Evolutionary conservation across 1,140 invertebrate species (phyloP), one percentile per base, ranked within the genome.

Genomic region (Theocolax elegans): DNA sequence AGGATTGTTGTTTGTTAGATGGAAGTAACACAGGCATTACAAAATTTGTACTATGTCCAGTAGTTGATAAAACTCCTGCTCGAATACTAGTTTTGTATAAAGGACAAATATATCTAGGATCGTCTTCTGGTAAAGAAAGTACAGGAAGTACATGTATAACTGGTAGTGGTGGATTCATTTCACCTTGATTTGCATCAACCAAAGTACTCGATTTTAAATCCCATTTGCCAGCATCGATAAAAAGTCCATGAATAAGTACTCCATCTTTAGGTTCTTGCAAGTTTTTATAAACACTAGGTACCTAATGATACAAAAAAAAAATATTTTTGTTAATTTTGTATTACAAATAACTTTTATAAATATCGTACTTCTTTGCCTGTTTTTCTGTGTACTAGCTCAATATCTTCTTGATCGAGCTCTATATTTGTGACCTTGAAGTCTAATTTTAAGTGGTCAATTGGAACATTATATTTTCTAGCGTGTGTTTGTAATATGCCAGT

Each of bases 21-120:
- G 91, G 90, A 51, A 97, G 77, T 31, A 94, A 83, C 0, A 95
- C 89, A n/a, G 92, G 86, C 7, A 95, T 87, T 7, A 97, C 92
- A 81, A 95, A 96, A 85, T 96, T 96, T 1, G 94, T 95, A 60
- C 94, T 95, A 78, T 95, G 94, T 2, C 95, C 94, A 4, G 94
- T 96, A 0, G 94, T 96, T 23, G 94, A 95, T 7, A 96, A 86
- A 1, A 91, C 89, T 48, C 94, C 94, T 29, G 94, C 94, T 62
- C 94, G 85, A 48, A 91, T 88, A n/a, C 92, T 89, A 1, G 94
- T 96, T 86, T 95, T 96, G 79, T 96, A 96, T 10, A 96, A 80
- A 0, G 94, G 94, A 44, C 90, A 88, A 23, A 91, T 87, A 78
- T 96, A 96, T 51, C 92, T 87, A 7, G 83, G 80, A 75, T 89